Evolutionary conservation across 2,113 vertebrate species (phyloP).

Genomic region (Clupea harengus): DNA sequence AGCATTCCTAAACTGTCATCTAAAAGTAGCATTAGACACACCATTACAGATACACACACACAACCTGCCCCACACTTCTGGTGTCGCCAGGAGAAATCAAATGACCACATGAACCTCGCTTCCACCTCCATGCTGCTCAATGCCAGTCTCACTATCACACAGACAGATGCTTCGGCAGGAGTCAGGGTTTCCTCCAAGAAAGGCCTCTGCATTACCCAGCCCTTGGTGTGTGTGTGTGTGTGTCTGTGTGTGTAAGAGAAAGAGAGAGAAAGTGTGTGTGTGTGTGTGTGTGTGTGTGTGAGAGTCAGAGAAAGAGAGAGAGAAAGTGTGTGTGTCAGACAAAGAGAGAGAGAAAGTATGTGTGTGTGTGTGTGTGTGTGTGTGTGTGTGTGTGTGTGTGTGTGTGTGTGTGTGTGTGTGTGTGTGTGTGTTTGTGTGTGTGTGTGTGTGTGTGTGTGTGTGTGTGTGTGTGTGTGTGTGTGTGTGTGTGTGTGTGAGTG

Average conservation of each 20-base stretch:
- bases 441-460: background rate
- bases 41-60: background rate
- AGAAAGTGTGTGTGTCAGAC: background rate
- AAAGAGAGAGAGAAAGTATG: too few species aligned
- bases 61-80: background rate
- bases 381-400: slow-evolving; percentile 9
- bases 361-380: background rate
- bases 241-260: background rate
- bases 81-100: background rate
- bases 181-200: background rate
- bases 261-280: background rate
- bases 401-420: background rate
- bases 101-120: background rate
- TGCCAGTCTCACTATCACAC: slow-evolving; percentile 3
- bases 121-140: background rate
- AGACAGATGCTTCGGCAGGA: background rate
- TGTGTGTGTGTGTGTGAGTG: background rate
- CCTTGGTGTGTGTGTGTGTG: background rate
- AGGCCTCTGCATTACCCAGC: background rate
- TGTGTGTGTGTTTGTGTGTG: background rate
- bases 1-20: background rate
- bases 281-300: background rate
- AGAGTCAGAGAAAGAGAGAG: background rate
- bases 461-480: background rate
- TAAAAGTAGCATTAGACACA: background rate